Base-by-base conservation (phyloP, 2,113 vertebrate genomes). In the Peromyscus maniculatus region DNA sequence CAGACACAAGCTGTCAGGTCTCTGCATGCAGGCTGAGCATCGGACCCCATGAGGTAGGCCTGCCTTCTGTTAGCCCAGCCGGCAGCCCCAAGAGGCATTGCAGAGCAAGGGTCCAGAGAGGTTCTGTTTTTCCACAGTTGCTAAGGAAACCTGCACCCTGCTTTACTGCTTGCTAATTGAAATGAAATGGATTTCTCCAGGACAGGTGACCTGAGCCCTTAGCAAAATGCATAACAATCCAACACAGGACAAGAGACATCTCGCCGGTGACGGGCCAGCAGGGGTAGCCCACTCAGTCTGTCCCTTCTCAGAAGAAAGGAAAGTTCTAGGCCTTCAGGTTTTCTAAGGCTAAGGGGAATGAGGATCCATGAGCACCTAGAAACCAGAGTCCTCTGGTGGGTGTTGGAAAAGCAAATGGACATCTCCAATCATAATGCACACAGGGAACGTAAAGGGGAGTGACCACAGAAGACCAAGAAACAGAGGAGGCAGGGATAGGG, bases 151-250 rank as follows among this genome's bases (percentile, higher is more conserved):
- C 31, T 31, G 0, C 6, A 66, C 39, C 57, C 78, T 66, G 36
- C 71, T 89, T 97, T 82, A 36, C 52, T 67, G 77, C 79, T 91
- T 89, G 74, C 92, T 94, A 90, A 91, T 52, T 88, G 91, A 94
- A 90, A 88, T 84, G 52, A 64, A 93, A 64, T 92, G 80, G 43
- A 31, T 39, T 92, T 95, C 86, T 92, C 83, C 75, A 72, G 79
- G 43, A 86, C 1, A 2, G 69, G 43, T 66, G 67, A 62, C 87
- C 95, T 67, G 59, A 21, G 69, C 33, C 91, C 43, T 87, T 33
- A 2, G 67, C 80, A 64, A n/a, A 79, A 93, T 26, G 19, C 72
- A 39, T 43, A 69, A 55, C 36, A 28, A 59, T 74, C 82, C 28
- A 62, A 15, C 49, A 9, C 22, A 5, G 19, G 43, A 75, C 46